Evolutionary conservation across 2,888 invertebrate species (phyloP), one percentile per base, ranked within the genome.

Genomic region (Eumacrocentrus americanus): DNA sequence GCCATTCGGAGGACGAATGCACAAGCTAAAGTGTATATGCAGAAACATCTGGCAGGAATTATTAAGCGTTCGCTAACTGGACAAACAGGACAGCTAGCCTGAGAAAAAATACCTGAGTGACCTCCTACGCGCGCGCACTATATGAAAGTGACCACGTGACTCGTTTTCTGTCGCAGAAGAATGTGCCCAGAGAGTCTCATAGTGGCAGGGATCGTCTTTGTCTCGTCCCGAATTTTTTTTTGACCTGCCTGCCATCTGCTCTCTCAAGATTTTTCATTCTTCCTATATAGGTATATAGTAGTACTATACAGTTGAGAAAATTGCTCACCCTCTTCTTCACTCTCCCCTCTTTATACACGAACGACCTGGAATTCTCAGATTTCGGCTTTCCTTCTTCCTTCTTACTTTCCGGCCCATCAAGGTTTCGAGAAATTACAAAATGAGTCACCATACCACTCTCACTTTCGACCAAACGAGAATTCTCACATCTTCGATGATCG

Each of bases 221-320:
- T 48, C 48, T 25, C 34, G 48, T 23, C 29, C 12, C n/a, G 29
- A 16, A 29, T 48, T 38, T 48, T 55, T 51, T 42, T 55, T 57
- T 55, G 62, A 64, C 62, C 62, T 62, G 64, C 60, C 37, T 34
- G 25, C 60, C 64, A 64, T 64, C 62, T 64, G 64, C 53, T 57
- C 22, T 23, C 23, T 14, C 12, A 12, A 35, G 52, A 64, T 56
- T 46, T 60, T 54, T 40, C 50, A 22, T 58, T 47, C 47, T 35
- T 38, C 9, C 12, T 42, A 25, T n/a, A n/a, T n/a, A n/a, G n/a
- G n/a, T n/a, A n/a, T n/a, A n/a, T n/a, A n/a, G n/a, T n/a, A 38
- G 35, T 58, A 37, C 38, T 34, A 47, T 18, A 34, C 46, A 2
- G 20, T 46, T 14, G n/a, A 46, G 23, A 14, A 46, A 46, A 46